Percentiles rank a stretch among this genome's conserved stretches.
These are phyloP conservation scores for Synergus laeviventris DNA, from an alignment of 2,888 invertebrate genomes.

Conservation along the genomic window DNA sequence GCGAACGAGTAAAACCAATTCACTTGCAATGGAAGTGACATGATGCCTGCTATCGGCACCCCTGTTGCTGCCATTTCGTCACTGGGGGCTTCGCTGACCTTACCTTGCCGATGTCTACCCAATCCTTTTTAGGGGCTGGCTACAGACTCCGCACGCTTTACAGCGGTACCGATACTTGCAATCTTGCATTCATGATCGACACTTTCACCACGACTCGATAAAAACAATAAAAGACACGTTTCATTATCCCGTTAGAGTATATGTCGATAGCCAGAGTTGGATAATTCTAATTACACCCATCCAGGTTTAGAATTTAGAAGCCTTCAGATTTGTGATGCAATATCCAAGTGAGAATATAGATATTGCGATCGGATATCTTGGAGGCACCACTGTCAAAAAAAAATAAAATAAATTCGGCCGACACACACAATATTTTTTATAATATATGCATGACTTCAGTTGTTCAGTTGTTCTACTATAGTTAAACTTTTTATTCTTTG, in stretches of 20 bases:
- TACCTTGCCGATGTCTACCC: slow-evolving; percentile 66
- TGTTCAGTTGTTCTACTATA: no score
- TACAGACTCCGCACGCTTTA: slow-evolving; percentile 52
- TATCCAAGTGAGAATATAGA: no score
- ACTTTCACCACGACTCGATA: slow-evolving; percentile 35
- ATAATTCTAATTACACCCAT: background rate
- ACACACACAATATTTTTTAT: no score
- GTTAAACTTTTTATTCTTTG: no score
- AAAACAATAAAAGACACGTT: background rate
- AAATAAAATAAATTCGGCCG: no score
- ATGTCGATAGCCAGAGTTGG: background rate
- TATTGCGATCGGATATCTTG: no score
- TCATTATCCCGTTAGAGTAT: background rate
- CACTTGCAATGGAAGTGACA: slow-evolving; percentile 81
- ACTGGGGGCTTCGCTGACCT: slow-evolving; percentile 74
- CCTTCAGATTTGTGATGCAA: background rate
- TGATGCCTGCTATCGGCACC: slow-evolving; percentile 77
- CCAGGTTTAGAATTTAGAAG: background rate
- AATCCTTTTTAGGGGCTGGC: slow-evolving; percentile 59
- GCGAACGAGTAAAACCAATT: slow-evolving; percentile 78
- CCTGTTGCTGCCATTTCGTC: slow-evolving; percentile 71
- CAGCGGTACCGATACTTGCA: slow-evolving; percentile 7
- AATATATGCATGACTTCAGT: no score
- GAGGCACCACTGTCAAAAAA: no score
- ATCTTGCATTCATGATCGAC: slow-evolving; percentile 11